A percentile compares a stretch with the other conserved stretches of the same genome.
phyloP scores from a whole-genome alignment of 1,140 invertebrate species.

The Schlechtendalia chinensis region DNA sequence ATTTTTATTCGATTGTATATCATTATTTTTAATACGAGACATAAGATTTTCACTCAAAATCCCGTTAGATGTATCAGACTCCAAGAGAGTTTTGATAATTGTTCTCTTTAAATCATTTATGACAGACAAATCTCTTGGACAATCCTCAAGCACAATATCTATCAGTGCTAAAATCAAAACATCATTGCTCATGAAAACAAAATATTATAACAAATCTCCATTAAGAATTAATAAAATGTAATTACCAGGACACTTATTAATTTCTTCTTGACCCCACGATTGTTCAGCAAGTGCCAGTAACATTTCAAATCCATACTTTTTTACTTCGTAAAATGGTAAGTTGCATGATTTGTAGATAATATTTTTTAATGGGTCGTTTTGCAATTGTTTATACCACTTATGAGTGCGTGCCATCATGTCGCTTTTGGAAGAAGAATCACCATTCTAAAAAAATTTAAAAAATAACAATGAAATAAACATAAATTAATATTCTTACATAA shows the following conservation, averaged over 20 bases:
- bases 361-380: constrained; percentile 60
- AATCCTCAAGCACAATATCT: constrained; percentile 1
- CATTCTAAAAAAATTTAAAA: constrained; percentile 51
- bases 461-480: background rate
- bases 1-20: background rate
- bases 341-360: constrained; percentile 61
- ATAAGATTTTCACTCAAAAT: constrained; percentile 2
- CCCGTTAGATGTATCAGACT: constrained; percentile 9
- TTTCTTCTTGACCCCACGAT: constrained; percentile 66
- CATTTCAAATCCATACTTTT: constrained; percentile 60
- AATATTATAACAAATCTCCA: background rate
- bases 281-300: constrained; percentile 60
- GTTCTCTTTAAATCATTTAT: background rate
- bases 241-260: constrained; percentile 60
- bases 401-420: constrained; percentile 60
- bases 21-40: background rate
- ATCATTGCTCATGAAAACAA: background rate
- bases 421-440: constrained; percentile 56
- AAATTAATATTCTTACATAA: background rate
- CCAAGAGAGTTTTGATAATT: constrained; percentile 17
- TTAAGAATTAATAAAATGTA: too few species aligned
- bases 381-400: constrained; percentile 63
- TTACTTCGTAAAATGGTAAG: constrained; percentile 66
- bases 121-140: background rate
- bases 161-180: constrained; percentile 14